Evolutionary conservation across 37 sponge, comb jelly and placozoan genomes (phyloP).

Genomic region (Bolinopsis microptera): DNA sequence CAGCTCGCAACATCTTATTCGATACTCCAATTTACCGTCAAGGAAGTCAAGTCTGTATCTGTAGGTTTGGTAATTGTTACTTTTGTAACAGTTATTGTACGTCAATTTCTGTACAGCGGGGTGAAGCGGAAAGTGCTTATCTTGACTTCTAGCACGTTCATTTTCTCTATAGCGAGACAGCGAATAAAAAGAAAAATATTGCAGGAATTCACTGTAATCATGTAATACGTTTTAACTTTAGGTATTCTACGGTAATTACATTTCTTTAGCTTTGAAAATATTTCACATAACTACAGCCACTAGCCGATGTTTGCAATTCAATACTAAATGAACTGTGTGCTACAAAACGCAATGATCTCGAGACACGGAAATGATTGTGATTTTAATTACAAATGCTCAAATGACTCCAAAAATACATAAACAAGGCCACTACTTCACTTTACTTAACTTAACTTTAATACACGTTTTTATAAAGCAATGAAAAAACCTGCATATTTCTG

Average conservation of each 20-base stretch:
- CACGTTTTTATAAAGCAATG: no score
- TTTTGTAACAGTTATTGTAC: neutral
- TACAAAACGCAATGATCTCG: no score
- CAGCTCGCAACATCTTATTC: neutral
- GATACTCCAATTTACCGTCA: neutral
- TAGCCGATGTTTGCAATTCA: no score
- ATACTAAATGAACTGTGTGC: no score
- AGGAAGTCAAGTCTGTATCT: neutral
- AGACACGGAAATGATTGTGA: no score
- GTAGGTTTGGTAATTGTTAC: neutral
- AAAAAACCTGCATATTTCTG: no score
- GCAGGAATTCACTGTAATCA: neutral
- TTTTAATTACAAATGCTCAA: no score
- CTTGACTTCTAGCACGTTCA: neutral
- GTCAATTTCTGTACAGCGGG: neutral
- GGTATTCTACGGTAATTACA: neutral
- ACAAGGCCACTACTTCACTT: no score
- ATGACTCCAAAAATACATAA: no score
- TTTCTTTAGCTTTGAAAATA: neutral
- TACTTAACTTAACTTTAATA: no score
- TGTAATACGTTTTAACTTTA: neutral
- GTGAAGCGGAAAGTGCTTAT: no score
- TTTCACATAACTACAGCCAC: neutral
- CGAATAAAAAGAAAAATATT: neutral
- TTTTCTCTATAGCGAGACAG: neutral